Evolutionary conservation across 2,113 vertebrate genomes (phyloP), one percentile per base, ranked within the genome.

Genomic region (Etia nguti): DNA sequence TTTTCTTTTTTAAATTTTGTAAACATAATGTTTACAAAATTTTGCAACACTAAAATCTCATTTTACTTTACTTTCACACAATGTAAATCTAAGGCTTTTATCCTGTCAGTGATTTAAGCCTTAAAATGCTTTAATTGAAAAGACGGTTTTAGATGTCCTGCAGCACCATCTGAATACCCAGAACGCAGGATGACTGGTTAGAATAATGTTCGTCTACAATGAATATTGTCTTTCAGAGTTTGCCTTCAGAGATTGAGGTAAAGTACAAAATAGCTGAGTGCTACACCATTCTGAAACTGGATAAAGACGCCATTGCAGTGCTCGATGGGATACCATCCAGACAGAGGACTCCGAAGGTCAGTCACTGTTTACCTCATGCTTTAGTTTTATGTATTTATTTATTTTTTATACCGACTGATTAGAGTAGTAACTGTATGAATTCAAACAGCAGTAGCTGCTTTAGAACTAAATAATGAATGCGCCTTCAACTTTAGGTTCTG

Each of bases 181-280:
- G 43, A 50, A 0, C 43, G 50, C 43, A 48, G 70, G 0, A 31
- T 50, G 70, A 8, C 70, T 31, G 24, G 10, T 5, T 20, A 20
- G 70, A 75, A 29, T 48, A 13, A 77, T 31, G 16, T 77, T 50
- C 0, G 18, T 18, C 20, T 12, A 46, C 24, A 22, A 2, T 7
- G 8, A 10, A 52, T 77, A 10, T 65, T 86, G 50, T 80, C 52
- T 93, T 92, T 94, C 90, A 99, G 99, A 98, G 98, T 94, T 96
- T 99, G 82, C 99, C 99, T 0, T 99, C 99, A 82, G 99, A 99
- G 95, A 99, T 99, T 83, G 99, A 99, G 94, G 98, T 99, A 12
- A 99, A 99, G 88, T 99, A 99, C 92, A 99, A 99, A 95, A 99
- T 99, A 94, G 98, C 99, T 34, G 99, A 99, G 86, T 99, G 99